Conservation (phyloP, 1,140 invertebrate species). For the Coptotermes formosanus region DNA sequence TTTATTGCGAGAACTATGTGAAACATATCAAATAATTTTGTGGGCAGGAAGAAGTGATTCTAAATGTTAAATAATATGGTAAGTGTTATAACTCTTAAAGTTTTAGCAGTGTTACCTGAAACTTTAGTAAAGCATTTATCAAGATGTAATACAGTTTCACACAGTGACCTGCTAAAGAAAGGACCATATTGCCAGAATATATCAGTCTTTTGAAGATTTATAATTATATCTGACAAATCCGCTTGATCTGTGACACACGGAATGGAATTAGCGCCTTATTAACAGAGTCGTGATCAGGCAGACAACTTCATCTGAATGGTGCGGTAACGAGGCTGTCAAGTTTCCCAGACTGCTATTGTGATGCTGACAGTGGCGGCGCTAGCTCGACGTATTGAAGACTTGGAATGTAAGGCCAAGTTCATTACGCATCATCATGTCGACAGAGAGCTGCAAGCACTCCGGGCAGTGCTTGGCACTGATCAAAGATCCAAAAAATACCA, state of each 20-base stretch:
- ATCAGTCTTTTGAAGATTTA: not conserved
- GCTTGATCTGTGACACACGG: not conserved
- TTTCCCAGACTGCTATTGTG: not conserved
- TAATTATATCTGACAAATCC: not conserved
- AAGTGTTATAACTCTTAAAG: no score
- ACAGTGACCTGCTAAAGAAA: not conserved
- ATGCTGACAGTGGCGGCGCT: no score
- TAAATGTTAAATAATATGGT: no score
- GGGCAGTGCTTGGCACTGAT: no score
- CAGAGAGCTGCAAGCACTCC: no score
- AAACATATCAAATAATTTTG: no score
- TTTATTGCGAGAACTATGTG: no score
- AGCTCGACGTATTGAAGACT: not conserved
- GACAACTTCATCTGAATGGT: constrained; percentile 5
- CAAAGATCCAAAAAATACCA: no score
- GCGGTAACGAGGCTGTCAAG: not conserved
- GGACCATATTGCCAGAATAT: not conserved
- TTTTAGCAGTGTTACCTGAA: no score
- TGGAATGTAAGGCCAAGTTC: not conserved
- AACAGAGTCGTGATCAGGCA: not conserved
- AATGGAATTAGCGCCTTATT: not conserved
- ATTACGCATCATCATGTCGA: no score
- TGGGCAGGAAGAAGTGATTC: no score
- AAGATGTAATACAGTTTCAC: not conserved
- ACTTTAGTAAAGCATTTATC: no score